Evolutionary conservation across 2,113 vertebrate genomes (phyloP), one percentile per base, ranked within the genome.

Genomic region (Chlamydotis undulata): DNA sequence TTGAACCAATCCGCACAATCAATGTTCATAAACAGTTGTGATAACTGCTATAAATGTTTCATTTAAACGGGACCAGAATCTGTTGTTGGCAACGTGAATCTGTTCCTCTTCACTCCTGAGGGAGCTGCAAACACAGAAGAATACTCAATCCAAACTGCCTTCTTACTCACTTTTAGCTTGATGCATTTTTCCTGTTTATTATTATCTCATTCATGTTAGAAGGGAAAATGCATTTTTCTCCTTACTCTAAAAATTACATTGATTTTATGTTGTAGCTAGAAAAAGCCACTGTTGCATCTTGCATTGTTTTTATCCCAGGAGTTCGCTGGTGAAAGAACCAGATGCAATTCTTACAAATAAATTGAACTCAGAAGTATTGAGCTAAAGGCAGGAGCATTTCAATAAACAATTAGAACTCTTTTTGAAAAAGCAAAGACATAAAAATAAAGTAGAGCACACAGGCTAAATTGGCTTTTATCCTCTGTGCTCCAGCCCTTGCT

Each of bases 371-470:
- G 69, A 86, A 63, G 45, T 85, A 35, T 15, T 65, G 83, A 92
- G 59, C 57, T 89, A 87, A 76, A 96, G 87, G 95, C n/a, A 63
- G 79, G 33, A 81, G n/a, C 50, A 69, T 94, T 92, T 93, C 43
- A 88, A 97, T 86, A 91, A 93, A 91, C 73, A 91, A 77, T 95
- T 94, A 90, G 6, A 89, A 92, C 9, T 45, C 65, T 60, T 93
- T 96, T 89, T 96, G 93, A 92, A 88, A 95, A 97, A 86, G 16
- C 19, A 31, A 77, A 87, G 56, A 84, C 84, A 35, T 49, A 31
- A 95, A 95, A 92, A 95, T 67, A 82, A 87, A 92, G 57, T 37
- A 63, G 75, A 90, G 74, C 21, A 82, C 84, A 84, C 83, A 90
- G 65, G 26, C 90, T 83, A 94, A 97, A 87, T 19, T 82, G 31